Percentiles rank a stretch among this genome's conserved stretches.
phyloP scores from a whole-genome alignment of 2,113 vertebrate species.

The Protobothrops flavoviridis region DNA sequence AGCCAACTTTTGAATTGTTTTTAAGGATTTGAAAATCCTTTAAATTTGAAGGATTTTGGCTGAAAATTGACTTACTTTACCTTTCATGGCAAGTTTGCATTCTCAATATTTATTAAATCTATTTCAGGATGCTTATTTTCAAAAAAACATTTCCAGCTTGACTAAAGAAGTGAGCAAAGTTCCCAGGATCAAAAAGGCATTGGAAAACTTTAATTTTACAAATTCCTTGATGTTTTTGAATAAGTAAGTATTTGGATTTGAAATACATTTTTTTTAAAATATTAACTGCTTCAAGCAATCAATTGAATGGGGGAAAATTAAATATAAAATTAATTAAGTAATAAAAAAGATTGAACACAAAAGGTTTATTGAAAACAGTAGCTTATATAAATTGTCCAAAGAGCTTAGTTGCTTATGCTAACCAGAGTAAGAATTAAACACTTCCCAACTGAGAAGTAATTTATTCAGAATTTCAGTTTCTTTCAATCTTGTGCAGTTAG shows the following conservation, averaged over 20 bases:
- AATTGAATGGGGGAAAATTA: not conserved
- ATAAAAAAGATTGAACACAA: not conserved
- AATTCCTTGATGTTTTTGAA: constrained; percentile 65
- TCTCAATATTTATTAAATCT: constrained; percentile 7
- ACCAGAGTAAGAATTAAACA: not conserved
- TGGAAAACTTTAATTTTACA: constrained; percentile 57
- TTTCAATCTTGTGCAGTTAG: not conserved
- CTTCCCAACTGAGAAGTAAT: not conserved
- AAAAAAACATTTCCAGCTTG: constrained; percentile 22
- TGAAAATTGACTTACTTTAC: not conserved
- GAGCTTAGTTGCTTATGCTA: not conserved
- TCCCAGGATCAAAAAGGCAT: constrained; percentile 11
- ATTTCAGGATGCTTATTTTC: constrained; percentile 48
- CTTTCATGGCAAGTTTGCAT: not conserved
- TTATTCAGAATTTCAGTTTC: not conserved
- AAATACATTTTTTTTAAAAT: not conserved
- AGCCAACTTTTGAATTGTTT: not conserved
- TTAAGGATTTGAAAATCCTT: not conserved
- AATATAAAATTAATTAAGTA: not conserved
- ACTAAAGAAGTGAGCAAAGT: constrained; percentile 23
- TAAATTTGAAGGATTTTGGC: not conserved
- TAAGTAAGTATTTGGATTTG: constrained; percentile 60
- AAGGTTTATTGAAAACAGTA: not conserved
- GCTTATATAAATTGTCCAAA: not conserved
- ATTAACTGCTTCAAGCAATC: not conserved